Conservation (phyloP, 2,888 invertebrate genomes). For the Oegoconia quadripuncta region DNA sequence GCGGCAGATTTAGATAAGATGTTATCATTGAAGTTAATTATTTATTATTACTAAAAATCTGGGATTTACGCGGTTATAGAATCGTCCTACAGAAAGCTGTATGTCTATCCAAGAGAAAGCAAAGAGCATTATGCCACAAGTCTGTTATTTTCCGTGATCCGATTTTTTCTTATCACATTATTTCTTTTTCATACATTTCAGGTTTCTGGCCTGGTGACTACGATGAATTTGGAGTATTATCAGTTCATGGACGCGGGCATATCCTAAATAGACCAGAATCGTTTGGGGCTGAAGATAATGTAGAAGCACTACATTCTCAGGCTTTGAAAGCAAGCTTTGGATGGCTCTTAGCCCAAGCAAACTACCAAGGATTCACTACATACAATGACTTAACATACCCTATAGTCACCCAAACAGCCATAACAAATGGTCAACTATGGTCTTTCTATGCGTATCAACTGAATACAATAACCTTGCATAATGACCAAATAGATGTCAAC, state of each 20-base stretch:
- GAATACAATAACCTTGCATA: constrained; percentile 88
- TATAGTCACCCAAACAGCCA: constrained; percentile 90
- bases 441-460: constrained; percentile 94
- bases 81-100: too few relatives aligned
- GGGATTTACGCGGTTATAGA: too few relatives aligned
- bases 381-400: constrained; percentile 96
- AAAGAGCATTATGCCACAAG: too few relatives aligned
- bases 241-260: constrained; percentile 84
- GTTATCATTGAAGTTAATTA: too few relatives aligned
- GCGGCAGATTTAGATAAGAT: not conserved
- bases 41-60: too few relatives aligned
- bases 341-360: constrained; percentile 89
- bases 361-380: constrained; percentile 92
- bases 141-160: too few relatives aligned
- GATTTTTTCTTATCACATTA: not conserved
- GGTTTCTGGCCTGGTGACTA: constrained; percentile 92
- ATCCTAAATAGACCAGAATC: constrained; percentile 64
- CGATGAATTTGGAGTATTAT: constrained; percentile 87
- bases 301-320: constrained; percentile 84
- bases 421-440: constrained; percentile 93
- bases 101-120: too few relatives aligned
- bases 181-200: constrained; percentile 38
- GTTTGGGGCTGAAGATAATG: constrained; percentile 75
- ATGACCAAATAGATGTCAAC: constrained; percentile 81
- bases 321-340: constrained; percentile 89